A percentile compares a stretch with the other conserved stretches of the same genome.
Conservation (phyloP, 2,888 invertebrate species). For the Agonopterix arenella region DNA sequence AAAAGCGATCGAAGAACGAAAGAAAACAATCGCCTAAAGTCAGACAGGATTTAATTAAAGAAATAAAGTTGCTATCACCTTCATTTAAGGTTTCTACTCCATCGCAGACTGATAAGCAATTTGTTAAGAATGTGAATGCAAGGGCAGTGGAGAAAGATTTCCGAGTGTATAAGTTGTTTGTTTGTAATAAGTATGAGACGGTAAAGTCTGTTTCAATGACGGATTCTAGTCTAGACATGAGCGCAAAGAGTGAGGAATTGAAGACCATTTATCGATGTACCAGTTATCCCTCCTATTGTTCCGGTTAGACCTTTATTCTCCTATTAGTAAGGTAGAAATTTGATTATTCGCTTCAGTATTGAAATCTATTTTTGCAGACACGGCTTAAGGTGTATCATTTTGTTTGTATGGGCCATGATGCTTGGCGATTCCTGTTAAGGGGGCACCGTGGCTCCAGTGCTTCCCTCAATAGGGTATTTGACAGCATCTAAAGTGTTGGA, state of each 20-base stretch:
- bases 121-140: conserved; percentile 13
- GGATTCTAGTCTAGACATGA: conserved; percentile 17
- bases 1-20: conserved; percentile 8
- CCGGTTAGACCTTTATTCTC: conserved; percentile 31
- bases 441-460: too few relatives aligned
- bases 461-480: too few relatives aligned
- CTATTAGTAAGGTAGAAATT: too few relatives aligned
- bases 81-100: conserved; percentile 32
- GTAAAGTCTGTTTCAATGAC: conserved; percentile 31
- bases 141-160: conserved; percentile 23
- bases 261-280: conserved; percentile 50
- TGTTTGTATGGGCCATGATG: too few relatives aligned
- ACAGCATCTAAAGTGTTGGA: too few relatives aligned
- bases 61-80: conserved; percentile 26
- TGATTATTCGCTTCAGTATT: too few relatives aligned
- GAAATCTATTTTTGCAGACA: too few relatives aligned
- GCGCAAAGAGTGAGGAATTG: conserved; percentile 37
- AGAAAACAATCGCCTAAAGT: conserved; percentile 13
- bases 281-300: conserved; percentile 43
- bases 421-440: too few relatives aligned
- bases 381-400: too few relatives aligned
- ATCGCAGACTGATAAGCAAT: conserved; percentile 34
- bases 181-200: conserved; percentile 22
- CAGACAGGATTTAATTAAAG: conserved; percentile 28
- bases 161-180: conserved; percentile 35